Evolutionary conservation across 2,113 vertebrate genomes (phyloP).

Genomic region (Sisor rabdophorus): DNA sequence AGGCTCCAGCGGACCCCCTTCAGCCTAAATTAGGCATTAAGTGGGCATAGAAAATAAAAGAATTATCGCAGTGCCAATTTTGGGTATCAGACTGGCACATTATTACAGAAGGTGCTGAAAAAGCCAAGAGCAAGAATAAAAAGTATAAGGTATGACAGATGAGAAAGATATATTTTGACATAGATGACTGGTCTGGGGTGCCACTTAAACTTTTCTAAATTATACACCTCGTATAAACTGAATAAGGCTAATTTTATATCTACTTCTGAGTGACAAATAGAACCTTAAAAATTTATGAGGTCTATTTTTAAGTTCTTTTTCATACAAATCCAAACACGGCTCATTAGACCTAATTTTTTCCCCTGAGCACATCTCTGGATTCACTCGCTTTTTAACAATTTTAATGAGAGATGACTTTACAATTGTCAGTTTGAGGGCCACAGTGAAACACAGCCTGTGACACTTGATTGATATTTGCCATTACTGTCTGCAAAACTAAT

Average conservation of each 20-base stretch:
- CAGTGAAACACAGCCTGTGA: too few species aligned
- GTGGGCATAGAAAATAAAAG: too few species aligned
- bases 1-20: too few species aligned
- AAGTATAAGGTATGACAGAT: slow-evolving; percentile 12
- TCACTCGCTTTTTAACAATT: background rate
- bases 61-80: background rate
- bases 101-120: background rate
- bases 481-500: too few species aligned
- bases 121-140: slow-evolving; percentile 18
- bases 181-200: slow-evolving; percentile 15
- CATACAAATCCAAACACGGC: slow-evolving; percentile 35
- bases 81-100: background rate
- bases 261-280: slow-evolving; percentile 10
- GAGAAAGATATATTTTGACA: slow-evolving; percentile 1
- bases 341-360: slow-evolving; percentile 51
- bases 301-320: slow-evolving; percentile 43
- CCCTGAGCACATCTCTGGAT: slow-evolving; percentile 34
- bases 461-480: too few species aligned
- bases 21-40: too few species aligned
- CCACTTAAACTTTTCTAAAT: slow-evolving; percentile 1
- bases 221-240: slow-evolving; percentile 17
- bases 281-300: slow-evolving; percentile 25
- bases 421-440: too few species aligned
- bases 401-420: too few species aligned
- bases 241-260: slow-evolving; percentile 23